phyloP scores from a whole-genome alignment of 2,797 vertebrate species.

The Rhinoraja longicauda region DNA sequence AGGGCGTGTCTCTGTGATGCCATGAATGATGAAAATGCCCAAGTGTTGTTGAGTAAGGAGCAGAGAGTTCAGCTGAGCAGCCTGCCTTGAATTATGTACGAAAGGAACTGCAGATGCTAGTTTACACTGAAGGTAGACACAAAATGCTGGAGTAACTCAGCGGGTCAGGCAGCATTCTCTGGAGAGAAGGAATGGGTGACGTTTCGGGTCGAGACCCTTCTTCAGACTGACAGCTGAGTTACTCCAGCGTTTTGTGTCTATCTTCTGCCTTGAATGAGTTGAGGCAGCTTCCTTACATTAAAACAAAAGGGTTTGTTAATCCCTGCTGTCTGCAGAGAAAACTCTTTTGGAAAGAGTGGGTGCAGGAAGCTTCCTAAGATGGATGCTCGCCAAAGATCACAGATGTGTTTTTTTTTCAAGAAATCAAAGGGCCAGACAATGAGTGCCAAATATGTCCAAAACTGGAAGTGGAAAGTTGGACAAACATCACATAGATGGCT shows the following conservation, averaged over 20 bases:
- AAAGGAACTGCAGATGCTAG: no score
- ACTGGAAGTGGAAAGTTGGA: slow-evolving; percentile 8
- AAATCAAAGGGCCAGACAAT: background rate
- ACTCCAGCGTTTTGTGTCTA: no score
- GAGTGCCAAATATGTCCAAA: background rate
- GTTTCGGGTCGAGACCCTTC: no score
- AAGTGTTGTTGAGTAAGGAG: background rate
- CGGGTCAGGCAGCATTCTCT: no score
- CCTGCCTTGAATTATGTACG: background rate
- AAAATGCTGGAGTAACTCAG: no score
- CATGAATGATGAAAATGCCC: no score
- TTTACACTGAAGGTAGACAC: no score
- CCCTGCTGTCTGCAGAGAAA: background rate
- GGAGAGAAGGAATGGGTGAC: no score
- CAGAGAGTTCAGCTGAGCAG: background rate
- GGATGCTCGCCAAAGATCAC: background rate
- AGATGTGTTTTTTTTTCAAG: background rate
- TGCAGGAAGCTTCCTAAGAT: background rate
- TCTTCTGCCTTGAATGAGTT: no score
- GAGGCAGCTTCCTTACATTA: background rate
- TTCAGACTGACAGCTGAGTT: no score
- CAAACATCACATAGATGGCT: background rate
- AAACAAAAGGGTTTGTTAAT: background rate
- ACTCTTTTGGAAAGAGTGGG: background rate
- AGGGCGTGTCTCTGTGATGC: no score